Evolutionary conservation across 2,113 vertebrate species (phyloP).

Genomic region (Epinephelus cyanopodus): DNA sequence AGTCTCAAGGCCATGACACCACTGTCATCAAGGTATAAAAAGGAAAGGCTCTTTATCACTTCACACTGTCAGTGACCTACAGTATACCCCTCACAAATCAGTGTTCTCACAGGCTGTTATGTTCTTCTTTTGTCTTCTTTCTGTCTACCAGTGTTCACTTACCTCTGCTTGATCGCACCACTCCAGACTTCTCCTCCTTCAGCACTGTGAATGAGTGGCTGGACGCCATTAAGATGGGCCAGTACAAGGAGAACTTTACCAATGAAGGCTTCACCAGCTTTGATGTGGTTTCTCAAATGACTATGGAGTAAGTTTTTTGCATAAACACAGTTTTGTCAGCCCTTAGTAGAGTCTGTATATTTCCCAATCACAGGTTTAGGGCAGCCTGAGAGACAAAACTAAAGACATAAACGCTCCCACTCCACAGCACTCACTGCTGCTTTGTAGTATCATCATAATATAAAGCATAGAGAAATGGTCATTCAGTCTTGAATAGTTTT

Average conservation of each 20-base stretch:
- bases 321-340: no score
- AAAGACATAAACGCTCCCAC: no score
- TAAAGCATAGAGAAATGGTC: no score
- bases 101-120: not conserved
- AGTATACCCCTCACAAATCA: not conserved
- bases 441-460: no score
- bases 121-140: constrained; percentile 1
- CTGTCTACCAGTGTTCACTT: constrained; percentile 89
- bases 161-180: constrained; percentile 93
- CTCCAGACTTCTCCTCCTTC: constrained; percentile 96
- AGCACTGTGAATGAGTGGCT: constrained; percentile 96
- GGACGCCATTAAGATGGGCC: constrained; percentile 98
- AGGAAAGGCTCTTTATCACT: not conserved
- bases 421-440: no score
- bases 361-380: no score
- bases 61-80: not conserved
- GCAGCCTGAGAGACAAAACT: no score
- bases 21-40: constrained; percentile 90
- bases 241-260: constrained; percentile 96
- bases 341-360: no score
- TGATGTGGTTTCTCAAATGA: constrained; percentile 95
- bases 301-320: constrained; percentile 91
- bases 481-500: no score
- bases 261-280: constrained; percentile 92
- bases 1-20: constrained; percentile 95